Evolutionary conservation across 2,113 vertebrate genomes (phyloP).

Genomic region (Trematocara nigrifrons): DNA sequence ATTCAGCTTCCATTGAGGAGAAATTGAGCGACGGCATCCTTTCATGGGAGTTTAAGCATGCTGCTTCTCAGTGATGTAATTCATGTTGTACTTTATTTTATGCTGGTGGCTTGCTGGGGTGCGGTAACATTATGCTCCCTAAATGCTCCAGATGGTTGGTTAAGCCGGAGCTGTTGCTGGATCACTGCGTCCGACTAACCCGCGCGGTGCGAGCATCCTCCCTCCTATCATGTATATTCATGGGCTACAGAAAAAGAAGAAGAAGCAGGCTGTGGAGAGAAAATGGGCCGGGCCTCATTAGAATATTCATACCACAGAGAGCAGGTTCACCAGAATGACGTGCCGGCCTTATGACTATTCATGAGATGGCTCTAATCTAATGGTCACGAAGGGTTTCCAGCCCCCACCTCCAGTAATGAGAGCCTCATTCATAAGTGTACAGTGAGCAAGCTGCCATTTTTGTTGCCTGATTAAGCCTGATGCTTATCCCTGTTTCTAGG

Average conservation of each 20-base stretch:
- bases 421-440: constrained; percentile 18
- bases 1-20: neutral
- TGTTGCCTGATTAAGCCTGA: constrained; percentile 37
- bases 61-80: neutral
- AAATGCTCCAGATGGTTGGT: constrained; percentile 59
- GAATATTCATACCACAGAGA: constrained; percentile 44
- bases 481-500: constrained; percentile 49
- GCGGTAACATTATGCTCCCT: constrained; percentile 14
- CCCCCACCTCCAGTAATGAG: constrained; percentile 14
- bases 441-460: constrained; percentile 33
- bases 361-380: neutral
- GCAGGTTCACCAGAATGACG: constrained; percentile 20
- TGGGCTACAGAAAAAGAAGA: neutral
- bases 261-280: neutral
- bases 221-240: constrained; percentile 50
- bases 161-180: constrained; percentile 32
- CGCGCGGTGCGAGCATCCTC: neutral
- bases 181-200: constrained; percentile 38
- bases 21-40: neutral
- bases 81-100: neutral
- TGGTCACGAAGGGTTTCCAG: neutral
- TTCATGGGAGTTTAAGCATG: neutral
- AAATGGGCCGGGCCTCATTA: constrained; percentile 36
- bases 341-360: constrained; percentile 42
- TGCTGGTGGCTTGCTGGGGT: neutral